Base-by-base conservation (phyloP, 2,888 invertebrate genomes). In the Willowsia nigromaculata region DNA sequence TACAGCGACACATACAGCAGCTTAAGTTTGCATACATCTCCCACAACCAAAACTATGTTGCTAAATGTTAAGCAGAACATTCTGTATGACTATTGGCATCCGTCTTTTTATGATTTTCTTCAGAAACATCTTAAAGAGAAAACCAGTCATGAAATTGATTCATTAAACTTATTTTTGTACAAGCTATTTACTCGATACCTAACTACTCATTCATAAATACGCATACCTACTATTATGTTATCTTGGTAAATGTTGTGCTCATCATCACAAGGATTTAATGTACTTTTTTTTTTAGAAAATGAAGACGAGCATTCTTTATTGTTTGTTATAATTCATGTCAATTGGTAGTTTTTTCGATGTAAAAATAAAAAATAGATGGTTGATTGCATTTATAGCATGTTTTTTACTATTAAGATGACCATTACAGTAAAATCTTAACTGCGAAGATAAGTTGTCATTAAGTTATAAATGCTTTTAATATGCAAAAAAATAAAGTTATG, bases 111-210 rank as follows among this genome's bases (percentile, higher is more conserved):
- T 56, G 56, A 3, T 62, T n/a, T 62, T 27, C 59, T 15, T n/a
- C n/a, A n/a, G 15, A 62, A 30, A 62, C 62, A 62, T 62, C n/a
- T 62, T 11, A 62, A 62, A 62, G 62, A 62, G 62, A 62, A 62
- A 62, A 62, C 62, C 33, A 62, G 62, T 62, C 62, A 62, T 62
- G 30, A 62, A 62, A 62, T 30, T 62, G 62, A 30, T 62, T 62
- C 62, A 62, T 62, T 62, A 62, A 62, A 33, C 2, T 62, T 6
- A 62, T 11, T 13, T 59, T 27, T 7, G 27, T 59, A 59, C 1
- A 9, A 5, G 25, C n/a, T 62, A 33, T 62, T 62, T 15, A n/a
- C 62, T 4, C 15, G 13, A n/a, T 15, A 62, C 30, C 62, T 33
- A 33, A 62, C n/a, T 62, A 33, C n/a, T 62, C 62, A 25, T 62